Evolutionary conservation across 2,113 vertebrate species (phyloP).

Genomic region (Lipophrys pholis): DNA sequence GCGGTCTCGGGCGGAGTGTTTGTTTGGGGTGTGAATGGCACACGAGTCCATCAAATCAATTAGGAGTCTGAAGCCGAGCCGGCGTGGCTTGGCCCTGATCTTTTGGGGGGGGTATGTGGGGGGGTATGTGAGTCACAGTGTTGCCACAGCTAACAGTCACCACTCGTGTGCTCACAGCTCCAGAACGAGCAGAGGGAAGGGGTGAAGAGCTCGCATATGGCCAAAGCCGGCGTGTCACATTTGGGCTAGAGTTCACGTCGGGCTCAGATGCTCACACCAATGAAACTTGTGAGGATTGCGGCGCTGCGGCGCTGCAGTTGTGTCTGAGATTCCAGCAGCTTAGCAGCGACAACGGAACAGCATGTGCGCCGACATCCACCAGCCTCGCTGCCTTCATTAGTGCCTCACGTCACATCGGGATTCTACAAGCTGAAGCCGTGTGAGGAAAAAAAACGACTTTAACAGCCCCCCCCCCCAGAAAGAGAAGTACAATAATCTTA

Average conservation of each 20-base stretch:
- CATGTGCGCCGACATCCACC: conserved; percentile 24
- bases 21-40: conserved; percentile 72
- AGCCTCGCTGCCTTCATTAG: neutral
- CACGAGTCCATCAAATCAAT: conserved; percentile 75
- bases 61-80: conserved; percentile 56
- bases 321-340: conserved; percentile 63
- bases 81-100: conserved; percentile 46
- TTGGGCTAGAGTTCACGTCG: conserved; percentile 63
- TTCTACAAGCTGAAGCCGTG: too few species aligned
- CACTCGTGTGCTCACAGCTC: conserved; percentile 65
- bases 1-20: conserved; percentile 53
- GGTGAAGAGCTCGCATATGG: conserved; percentile 73
- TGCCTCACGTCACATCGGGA: too few species aligned
- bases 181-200: conserved; percentile 47
- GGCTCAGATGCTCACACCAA: conserved; percentile 70
- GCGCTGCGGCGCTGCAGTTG: too few species aligned
- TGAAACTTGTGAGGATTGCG: conserved; percentile 43
- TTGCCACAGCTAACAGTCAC: conserved; percentile 65
- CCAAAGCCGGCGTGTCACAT: conserved; percentile 73
- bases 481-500: too few species aligned
- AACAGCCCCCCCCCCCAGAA: too few species aligned
- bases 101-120: conserved; percentile 40
- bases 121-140: conserved; percentile 71
- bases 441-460: too few species aligned
- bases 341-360: conserved; percentile 36